A percentile compares a stretch with the other conserved stretches of the same genome.
Conservation (phyloP, 2,888 invertebrate species). For the Eulithis prunata region DNA sequence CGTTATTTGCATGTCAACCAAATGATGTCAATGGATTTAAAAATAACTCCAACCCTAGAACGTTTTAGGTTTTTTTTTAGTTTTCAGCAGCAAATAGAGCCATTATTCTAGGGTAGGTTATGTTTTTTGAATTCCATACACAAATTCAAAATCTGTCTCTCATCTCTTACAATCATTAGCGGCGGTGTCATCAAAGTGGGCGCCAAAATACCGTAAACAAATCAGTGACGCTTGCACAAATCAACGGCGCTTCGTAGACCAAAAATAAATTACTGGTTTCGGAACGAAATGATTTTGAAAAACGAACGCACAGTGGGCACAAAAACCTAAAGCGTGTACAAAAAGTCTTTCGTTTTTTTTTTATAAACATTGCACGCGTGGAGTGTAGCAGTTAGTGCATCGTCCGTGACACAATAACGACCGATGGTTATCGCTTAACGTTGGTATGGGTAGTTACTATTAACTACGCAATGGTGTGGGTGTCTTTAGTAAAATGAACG, state of each 20-base stretch:
- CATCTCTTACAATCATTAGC: slow-evolving; percentile 47
- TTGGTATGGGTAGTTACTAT: slow-evolving; percentile 23
- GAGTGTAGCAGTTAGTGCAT: slow-evolving; percentile 74
- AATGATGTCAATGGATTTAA: too few relatives aligned
- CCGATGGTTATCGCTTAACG: slow-evolving; percentile 72
- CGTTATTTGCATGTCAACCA: too few relatives aligned
- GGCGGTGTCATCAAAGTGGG: slow-evolving; percentile 61
- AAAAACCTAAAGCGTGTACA: slow-evolving; percentile 47
- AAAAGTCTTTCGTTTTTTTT: slow-evolving; percentile 27
- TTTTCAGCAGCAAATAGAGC: too few relatives aligned
- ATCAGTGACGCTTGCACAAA: slow-evolving; percentile 60
- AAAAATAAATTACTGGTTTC: slow-evolving; percentile 47
- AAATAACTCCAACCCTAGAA: too few relatives aligned
- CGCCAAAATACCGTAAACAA: slow-evolving; percentile 65
- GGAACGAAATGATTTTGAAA: slow-evolving; percentile 46
- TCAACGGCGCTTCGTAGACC: slow-evolving; percentile 70
- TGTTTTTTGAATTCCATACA: slow-evolving; percentile 19
- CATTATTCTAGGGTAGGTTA: too few relatives aligned
- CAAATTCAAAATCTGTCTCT: slow-evolving; percentile 24
- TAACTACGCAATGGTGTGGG: slow-evolving; percentile 21
- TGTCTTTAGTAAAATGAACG: slow-evolving; percentile 41
- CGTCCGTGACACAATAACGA: slow-evolving; percentile 77
- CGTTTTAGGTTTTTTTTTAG: too few relatives aligned
- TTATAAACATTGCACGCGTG: slow-evolving; percentile 73
- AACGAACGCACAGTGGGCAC: slow-evolving; percentile 49